Evolutionary conservation across 2,888 invertebrate species (phyloP).

Genomic region (Tipula helvola): DNA sequence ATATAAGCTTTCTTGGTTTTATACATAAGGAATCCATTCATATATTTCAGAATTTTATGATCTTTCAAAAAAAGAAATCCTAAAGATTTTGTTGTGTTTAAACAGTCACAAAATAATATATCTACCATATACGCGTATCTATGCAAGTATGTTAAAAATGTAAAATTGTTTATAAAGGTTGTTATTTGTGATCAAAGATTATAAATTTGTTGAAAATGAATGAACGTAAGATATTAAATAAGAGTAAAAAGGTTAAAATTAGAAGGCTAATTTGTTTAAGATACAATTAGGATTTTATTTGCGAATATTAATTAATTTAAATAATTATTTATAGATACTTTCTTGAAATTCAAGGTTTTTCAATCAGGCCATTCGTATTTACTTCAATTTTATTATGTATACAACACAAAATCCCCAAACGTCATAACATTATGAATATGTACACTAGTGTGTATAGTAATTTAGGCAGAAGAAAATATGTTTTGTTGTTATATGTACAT

Average conservation of each 20-base stretch:
- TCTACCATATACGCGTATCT: not conserved
- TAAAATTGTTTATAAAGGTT: not conserved
- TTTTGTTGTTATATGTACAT: not conserved
- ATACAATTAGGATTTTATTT: not conserved
- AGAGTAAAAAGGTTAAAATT: not conserved
- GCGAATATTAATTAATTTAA: not conserved
- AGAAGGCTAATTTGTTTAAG: not conserved
- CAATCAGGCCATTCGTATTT: not conserved
- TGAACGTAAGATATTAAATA: not conserved
- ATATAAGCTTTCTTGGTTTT: not conserved
- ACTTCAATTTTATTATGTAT: not conserved
- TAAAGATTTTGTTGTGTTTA: not conserved
- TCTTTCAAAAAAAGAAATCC: not conserved
- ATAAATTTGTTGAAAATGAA: not conserved
- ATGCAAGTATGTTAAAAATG: not conserved
- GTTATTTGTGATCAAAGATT: not conserved
- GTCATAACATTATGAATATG: not conserved
- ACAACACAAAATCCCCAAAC: not conserved
- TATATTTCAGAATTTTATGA: not conserved
- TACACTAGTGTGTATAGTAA: not conserved
- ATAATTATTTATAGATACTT: not conserved
- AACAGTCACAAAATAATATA: not conserved
- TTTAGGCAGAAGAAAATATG: not conserved
- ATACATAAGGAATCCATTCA: not conserved
- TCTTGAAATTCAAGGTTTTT: not conserved